phyloP scores from a whole-genome alignment of 2,888 invertebrate genomes.

The Apamea epomidion region DNA sequence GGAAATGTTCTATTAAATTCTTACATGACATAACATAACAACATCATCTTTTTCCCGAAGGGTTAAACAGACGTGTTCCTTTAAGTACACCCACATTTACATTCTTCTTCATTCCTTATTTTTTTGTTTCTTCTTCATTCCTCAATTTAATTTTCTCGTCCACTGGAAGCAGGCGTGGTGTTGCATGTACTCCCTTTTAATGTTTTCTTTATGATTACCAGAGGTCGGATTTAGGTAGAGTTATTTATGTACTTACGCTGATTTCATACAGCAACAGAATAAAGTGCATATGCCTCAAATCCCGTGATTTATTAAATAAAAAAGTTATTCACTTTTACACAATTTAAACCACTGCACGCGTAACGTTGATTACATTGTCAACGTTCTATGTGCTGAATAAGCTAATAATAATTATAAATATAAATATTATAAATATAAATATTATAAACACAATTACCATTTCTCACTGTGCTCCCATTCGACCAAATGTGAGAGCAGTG shows the following conservation, averaged over 20 bases:
- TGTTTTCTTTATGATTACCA: not conserved
- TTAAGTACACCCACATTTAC: not conserved
- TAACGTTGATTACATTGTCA: no score
- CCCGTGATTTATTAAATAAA: no score
- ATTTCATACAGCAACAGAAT: no score
- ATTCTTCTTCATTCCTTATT: not conserved
- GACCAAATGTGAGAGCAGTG: constrained; percentile 94
- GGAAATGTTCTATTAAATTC: not conserved
- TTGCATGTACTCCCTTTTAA: not conserved
- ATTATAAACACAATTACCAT: constrained; percentile 83
- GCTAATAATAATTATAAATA: not conserved
- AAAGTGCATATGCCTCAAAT: no score
- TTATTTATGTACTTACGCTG: no score
- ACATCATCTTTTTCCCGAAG: no score
- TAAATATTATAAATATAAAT: not conserved
- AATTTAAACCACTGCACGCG: no score
- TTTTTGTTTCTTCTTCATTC: not conserved
- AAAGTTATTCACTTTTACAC: no score
- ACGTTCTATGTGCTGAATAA: no score
- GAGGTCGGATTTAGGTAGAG: no score
- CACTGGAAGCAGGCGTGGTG: not conserved
- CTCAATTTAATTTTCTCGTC: not conserved
- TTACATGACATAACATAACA: not conserved
- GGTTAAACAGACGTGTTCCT: not conserved
- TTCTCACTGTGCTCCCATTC: constrained; percentile 95